A percentile compares a stretch with the other conserved stretches of the same genome.
phyloP scores from a whole-genome alignment of 1,140 invertebrate genomes.

The Manduca sexta region DNA sequence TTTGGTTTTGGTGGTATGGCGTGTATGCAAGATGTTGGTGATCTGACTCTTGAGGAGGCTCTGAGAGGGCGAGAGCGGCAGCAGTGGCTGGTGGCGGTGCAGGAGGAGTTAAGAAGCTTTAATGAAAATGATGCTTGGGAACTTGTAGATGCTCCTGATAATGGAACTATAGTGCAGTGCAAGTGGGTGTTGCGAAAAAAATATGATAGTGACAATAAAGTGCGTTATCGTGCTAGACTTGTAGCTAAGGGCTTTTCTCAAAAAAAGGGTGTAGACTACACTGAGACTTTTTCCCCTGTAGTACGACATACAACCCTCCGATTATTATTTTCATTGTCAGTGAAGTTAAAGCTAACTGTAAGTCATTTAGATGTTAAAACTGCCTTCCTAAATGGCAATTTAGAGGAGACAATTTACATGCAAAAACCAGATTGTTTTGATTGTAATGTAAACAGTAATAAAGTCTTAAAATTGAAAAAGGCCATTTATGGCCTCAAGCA shows the following conservation, averaged over 20 bases:
- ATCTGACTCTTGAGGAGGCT: not conserved
- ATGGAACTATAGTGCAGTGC: not conserved
- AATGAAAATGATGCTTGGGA: constrained; percentile 1
- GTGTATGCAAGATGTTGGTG: not conserved
- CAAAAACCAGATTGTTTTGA: constrained; percentile 1
- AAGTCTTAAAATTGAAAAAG: constrained; percentile 27
- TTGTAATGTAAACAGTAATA: constrained; percentile 10
- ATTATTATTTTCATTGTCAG: not conserved
- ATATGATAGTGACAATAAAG: not conserved
- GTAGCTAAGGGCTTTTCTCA: not conserved
- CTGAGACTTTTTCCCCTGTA: constrained; percentile 1
- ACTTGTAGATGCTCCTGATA: not conserved
- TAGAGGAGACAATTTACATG: constrained; percentile 3
- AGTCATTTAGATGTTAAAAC: constrained; percentile 1
- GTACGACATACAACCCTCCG: not conserved
- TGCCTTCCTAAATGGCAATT: constrained; percentile 1
- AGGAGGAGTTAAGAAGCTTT: not conserved
- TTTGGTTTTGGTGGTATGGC: not conserved
- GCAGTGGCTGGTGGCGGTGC: not conserved
- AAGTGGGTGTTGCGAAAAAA: not conserved
- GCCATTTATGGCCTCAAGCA: constrained; percentile 42
- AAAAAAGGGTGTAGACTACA: constrained; percentile 1
- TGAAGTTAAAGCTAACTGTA: not conserved
- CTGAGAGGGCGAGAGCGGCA: not conserved
- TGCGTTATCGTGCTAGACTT: not conserved